phyloP scores from a whole-genome alignment of 2,113 vertebrate genomes.

The Dicentrarchus labrax region DNA sequence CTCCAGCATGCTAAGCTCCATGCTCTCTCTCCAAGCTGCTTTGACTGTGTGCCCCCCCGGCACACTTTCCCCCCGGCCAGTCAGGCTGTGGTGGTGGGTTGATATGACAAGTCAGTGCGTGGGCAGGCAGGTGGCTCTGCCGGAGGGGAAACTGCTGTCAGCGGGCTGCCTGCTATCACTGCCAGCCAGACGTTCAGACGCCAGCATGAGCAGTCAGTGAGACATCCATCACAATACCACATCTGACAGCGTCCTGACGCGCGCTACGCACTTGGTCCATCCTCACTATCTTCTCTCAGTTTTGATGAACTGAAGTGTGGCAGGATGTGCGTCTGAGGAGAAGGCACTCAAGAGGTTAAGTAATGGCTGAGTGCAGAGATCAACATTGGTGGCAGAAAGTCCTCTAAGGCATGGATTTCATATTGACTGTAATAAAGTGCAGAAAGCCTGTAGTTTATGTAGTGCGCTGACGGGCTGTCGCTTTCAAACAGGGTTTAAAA shows the following conservation, averaged over 20 bases:
- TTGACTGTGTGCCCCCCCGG: neutral
- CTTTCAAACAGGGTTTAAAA: neutral
- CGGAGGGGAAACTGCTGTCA: slow-evolving; percentile 20
- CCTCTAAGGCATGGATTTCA: neutral
- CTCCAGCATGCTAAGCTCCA: neutral
- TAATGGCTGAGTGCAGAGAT: neutral
- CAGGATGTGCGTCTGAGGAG: neutral
- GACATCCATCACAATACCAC: slow-evolving; percentile 19
- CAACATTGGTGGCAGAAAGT: neutral
- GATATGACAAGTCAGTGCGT: slow-evolving; percentile 2
- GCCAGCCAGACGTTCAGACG: neutral
- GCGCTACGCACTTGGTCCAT: neutral
- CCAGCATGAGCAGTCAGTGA: neutral
- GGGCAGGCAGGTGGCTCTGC: slow-evolving; percentile 35
- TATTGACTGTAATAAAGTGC: neutral
- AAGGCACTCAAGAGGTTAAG: neutral
- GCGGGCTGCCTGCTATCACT: slow-evolving; percentile 8
- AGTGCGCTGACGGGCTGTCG: neutral
- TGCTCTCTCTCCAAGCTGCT: neutral
- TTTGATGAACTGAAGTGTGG: neutral
- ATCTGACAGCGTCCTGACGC: slow-evolving; percentile 13
- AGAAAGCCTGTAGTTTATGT: neutral
- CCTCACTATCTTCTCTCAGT: neutral
- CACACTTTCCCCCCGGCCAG: neutral
- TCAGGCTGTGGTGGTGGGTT: neutral